Evolutionary conservation across 2,113 vertebrate species (phyloP), one percentile per base, ranked within the genome.

Genomic region (Alethe castanea): DNA sequence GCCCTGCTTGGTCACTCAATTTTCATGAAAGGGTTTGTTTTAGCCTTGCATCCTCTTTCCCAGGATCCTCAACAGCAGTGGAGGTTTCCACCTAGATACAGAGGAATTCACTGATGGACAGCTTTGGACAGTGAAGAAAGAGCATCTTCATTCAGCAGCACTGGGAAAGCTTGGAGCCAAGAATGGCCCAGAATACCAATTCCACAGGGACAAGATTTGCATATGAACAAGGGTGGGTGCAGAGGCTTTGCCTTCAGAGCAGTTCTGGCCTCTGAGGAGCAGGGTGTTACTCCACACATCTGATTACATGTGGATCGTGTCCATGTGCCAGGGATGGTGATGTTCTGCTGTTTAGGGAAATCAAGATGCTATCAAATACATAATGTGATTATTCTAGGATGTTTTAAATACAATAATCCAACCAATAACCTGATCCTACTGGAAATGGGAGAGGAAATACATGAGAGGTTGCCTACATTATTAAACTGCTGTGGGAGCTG

Each of bases 1-100:
- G 35, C 14, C 2, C 56, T 73, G 15, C 65, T 76, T 54, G 24
- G 78, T 71, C 73, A 66, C 70, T 94, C 80, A 20, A 72, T 91
- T 95, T 91, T 92, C 80, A 87, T 87, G 14, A 93, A 84, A 54
- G 59, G 33, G 11, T 77, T 96, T 96, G 11, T 77, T 96, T 96
- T 61, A 95, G 64, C 60, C 42, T 81, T 74, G 56, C 40, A 59
- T 95, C 83, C 70, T 31, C 29, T 80, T 95, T 93, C 90, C 90
- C 64, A 91, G 83, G 74, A 72, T 72, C 45, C 60, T 89, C 87
- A 95, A 86, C 65, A 86, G 45, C 48, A 81, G 22, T 60, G 60
- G 33, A 64, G 52, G 76, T 77, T 95, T 94, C 71, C 91, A 90
- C 66, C 92, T 86, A 85, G 85, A 87, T 23, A 92, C 69, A 66